Percentiles rank a stretch among this genome's conserved stretches.
Evolutionary conservation across 2,888 invertebrate genomes (phyloP).

Genomic region (Kuschelorhynchus macadamiae): DNA sequence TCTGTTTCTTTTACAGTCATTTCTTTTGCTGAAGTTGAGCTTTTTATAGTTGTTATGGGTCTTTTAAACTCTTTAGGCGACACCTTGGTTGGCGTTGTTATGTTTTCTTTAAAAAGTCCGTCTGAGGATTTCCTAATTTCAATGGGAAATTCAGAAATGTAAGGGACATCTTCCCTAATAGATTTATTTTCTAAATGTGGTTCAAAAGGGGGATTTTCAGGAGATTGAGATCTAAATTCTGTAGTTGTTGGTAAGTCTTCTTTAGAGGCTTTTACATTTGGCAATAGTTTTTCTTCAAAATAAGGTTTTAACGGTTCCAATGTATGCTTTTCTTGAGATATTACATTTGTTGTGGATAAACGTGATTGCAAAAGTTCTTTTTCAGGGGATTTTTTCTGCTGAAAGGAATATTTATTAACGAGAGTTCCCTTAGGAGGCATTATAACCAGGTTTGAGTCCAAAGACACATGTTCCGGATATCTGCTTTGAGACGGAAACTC

Average conservation of each 20-base stretch:
- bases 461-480: conserved; percentile 52
- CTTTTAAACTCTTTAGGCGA: conserved; percentile 35
- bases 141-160: conserved; percentile 54
- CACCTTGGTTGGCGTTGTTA: conserved; percentile 25
- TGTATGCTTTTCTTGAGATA: too few species aligned
- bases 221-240: conserved; percentile 57
- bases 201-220: conserved; percentile 54
- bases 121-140: conserved; percentile 51
- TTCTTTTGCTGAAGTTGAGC: conserved; percentile 37
- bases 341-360: conserved; percentile 46
- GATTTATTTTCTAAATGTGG: conserved; percentile 31
- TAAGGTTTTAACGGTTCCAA: conserved; percentile 39
- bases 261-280: conserved; percentile 43
- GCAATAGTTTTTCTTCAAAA: conserved; percentile 40
- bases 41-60: conserved; percentile 42
- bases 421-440: conserved; percentile 41
- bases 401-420: conserved; percentile 56
- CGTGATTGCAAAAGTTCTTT: conserved; percentile 45
- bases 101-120: conserved; percentile 32
- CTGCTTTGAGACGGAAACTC: conserved; percentile 57
- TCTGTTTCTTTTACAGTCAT: conserved; percentile 42
- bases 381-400: conserved; percentile 51
- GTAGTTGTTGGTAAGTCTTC: conserved; percentile 39
- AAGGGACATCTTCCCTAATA: conserved; percentile 42
- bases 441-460: conserved; percentile 51